Base-by-base conservation (phyloP, 2,113 vertebrate genomes). In the Eudyptes chrysolophus region DNA sequence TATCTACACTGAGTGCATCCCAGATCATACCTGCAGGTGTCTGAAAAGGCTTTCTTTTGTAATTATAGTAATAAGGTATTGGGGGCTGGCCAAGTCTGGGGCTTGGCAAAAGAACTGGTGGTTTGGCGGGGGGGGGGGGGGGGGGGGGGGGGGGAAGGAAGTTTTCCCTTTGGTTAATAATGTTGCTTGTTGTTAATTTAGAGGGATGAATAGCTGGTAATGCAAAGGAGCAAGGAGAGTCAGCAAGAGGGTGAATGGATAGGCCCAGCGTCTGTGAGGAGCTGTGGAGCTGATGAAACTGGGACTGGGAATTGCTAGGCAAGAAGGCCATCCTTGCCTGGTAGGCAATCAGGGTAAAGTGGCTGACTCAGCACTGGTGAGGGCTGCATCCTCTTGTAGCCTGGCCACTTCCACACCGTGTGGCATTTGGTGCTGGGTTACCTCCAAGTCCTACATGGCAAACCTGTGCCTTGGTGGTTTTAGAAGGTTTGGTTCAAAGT, bases 91-190 rank as follows among this genome's bases (percentile, higher is more conserved):
- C 48, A 76, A 17, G 16, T 76, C 11, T 69, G 52, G 24, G 68
- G 9, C 46, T 89, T 80, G 71, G 76, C 38, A 65, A 22, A 92
- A 80, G 25, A 92, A 10, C 42, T 16, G 32, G 24, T 57, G 58
- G 10, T 86, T 93, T 80, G 52, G 11, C 14, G 14, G 42, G 0
- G 7, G 36, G 0, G 8, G 36, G 0, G 8, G 40, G 10, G 8
- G 48, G 42, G 0, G 7, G 36, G 0, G 8, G 36, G 0, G 8
- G 40, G 10, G 8, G 48, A 72, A 86, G 19, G 46, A 89, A 49
- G 19, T 74, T 94, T 94, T 48, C 30, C 5, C 30, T 90, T 94
- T 52, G 25, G 21, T 80, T 92, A 55, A 48, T 52, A n/a, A 38
- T 5, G 26, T 29, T 90, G 17, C 26, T 79, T 92, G 62, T 77